phyloP scores from a whole-genome alignment of 1,140 invertebrate species.

The Eciton burchellii region DNA sequence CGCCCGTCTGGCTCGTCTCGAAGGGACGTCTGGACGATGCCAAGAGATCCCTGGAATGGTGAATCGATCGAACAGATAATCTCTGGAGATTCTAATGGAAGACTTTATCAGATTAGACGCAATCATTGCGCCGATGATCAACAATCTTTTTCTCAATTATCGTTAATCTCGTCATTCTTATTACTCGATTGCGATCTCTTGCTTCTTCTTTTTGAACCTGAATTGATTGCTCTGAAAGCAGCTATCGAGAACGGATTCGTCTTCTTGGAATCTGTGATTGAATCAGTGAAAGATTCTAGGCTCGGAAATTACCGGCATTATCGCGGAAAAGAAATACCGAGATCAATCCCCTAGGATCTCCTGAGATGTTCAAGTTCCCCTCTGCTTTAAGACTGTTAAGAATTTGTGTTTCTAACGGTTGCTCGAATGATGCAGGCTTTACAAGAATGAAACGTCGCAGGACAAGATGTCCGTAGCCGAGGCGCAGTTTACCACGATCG shows the following conservation, averaged over 20 bases:
- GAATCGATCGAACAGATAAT: slow-evolving; percentile 58
- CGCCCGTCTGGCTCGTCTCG: slow-evolving; percentile 88
- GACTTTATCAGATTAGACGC: neutral
- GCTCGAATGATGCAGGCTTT: slow-evolving; percentile 67
- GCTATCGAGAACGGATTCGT: no score
- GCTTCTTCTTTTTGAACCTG: no score
- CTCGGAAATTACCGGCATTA: no score
- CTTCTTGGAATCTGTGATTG: no score
- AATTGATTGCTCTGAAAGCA: no score
- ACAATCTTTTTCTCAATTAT: slow-evolving; percentile 63
- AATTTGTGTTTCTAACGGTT: neutral
- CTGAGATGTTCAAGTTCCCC: no score
- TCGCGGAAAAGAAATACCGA: no score
- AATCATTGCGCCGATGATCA: neutral
- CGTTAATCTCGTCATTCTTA: neutral
- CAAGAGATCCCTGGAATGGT: slow-evolving; percentile 85
- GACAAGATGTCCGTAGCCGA: slow-evolving; percentile 74
- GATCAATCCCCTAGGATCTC: neutral
- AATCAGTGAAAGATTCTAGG: no score
- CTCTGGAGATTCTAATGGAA: neutral
- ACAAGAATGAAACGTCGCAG: slow-evolving; percentile 71
- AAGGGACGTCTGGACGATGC: slow-evolving; percentile 87
- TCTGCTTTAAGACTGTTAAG: neutral
- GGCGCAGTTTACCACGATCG: slow-evolving; percentile 81
- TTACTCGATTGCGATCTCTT: no score